These are phyloP conservation scores for Heliconius himera DNA, from an alignment of 1,140 invertebrate genomes.

Conservation along the genomic window DNA sequence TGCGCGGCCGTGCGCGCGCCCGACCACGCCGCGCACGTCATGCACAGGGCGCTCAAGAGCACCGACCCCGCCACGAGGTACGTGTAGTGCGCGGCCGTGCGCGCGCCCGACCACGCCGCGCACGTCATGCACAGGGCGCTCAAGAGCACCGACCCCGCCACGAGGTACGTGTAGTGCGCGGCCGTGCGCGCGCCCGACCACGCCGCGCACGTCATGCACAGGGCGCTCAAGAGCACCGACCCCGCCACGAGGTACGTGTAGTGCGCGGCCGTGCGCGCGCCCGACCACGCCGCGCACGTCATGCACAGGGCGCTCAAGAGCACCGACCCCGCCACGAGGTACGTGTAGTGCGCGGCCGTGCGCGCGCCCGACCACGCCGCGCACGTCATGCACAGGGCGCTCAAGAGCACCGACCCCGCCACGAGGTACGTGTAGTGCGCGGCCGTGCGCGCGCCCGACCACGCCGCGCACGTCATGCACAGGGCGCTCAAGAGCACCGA, in stretches of 20 bases:
- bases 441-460: constrained; percentile 93
- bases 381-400: constrained; percentile 92
- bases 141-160: constrained; percentile 90
- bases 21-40: constrained; percentile 92
- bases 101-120: constrained; percentile 92
- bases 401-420: constrained; percentile 90
- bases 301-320: constrained; percentile 92
- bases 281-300: constrained; percentile 92
- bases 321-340: constrained; percentile 92
- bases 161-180: constrained; percentile 88
- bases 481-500: constrained; percentile 91
- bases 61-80: constrained; percentile 91
- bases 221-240: constrained; percentile 90
- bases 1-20: constrained; percentile 95
- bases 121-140: constrained; percentile 92
- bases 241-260: constrained; percentile 87
- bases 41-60: constrained; percentile 91
- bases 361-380: constrained; percentile 93
- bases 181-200: constrained; percentile 94
- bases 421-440: constrained; percentile 89
- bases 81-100: constrained; percentile 90
- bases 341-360: constrained; percentile 88
- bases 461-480: constrained; percentile 94
- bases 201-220: constrained; percentile 93
- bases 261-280: constrained; percentile 94